A percentile compares a stretch with the other conserved stretches of the same genome.
These are phyloP conservation scores for Eulemur albifrons DNA, from an alignment of 2,797 vertebrate species.

Conservation along the genomic window DNA sequence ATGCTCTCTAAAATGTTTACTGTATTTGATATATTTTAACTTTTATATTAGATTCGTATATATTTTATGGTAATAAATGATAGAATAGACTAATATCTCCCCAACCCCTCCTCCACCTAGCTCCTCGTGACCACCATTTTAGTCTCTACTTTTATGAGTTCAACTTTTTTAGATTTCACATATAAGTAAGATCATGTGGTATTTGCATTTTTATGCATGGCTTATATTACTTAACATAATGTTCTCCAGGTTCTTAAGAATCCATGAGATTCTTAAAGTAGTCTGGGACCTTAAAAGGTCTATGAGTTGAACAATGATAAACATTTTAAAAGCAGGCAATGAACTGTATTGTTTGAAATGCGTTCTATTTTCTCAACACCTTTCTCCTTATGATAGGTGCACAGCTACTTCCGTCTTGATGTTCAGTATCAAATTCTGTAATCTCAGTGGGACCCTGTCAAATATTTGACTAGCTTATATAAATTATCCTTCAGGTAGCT, in stretches of 20 bases:
- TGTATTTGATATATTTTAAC: neutral
- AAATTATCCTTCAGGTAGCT: neutral
- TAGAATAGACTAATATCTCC: neutral
- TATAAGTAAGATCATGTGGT: neutral
- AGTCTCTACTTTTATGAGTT: neutral
- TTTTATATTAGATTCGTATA: too few relatives aligned
- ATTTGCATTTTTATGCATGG: neutral
- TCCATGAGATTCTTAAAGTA: neutral
- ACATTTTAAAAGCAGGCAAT: neutral
- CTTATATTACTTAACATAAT: neutral
- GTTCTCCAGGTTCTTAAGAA: neutral
- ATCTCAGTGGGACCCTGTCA: neutral
- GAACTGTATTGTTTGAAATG: neutral
- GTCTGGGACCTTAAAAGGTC: neutral
- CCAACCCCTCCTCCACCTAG: fast-evolving
- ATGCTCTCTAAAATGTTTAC: neutral
- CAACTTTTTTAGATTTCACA: neutral
- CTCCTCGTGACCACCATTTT: neutral
- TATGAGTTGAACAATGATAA: neutral
- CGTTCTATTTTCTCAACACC: neutral
- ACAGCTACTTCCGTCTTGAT: neutral
- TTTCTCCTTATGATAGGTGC: neutral
- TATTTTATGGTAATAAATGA: too few relatives aligned
- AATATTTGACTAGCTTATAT: neutral
- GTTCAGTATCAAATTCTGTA: neutral